These are phyloP conservation scores for Lathamus discolor DNA, from an alignment of 2,113 vertebrate species.

Conservation along the genomic window DNA sequence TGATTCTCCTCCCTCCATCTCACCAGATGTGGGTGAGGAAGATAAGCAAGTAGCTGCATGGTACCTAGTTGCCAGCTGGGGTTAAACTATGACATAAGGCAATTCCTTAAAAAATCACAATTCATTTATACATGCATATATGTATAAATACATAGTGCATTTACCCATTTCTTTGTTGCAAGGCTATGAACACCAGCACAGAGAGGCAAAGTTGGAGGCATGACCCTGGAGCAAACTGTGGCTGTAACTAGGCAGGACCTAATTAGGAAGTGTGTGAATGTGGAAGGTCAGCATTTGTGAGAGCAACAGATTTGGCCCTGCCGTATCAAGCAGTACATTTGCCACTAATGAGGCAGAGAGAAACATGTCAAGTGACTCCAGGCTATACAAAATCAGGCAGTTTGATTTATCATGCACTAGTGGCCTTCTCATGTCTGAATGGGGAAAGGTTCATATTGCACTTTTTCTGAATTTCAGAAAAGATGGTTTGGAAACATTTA, in stretches of 20 bases:
- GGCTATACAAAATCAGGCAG: background rate
- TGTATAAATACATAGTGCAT: background rate
- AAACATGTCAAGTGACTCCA: background rate
- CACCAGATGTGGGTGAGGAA: background rate
- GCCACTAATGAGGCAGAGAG: background rate
- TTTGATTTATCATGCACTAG: background rate
- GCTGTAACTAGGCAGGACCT: background rate
- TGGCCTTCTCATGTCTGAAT: background rate
- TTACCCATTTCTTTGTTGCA: background rate
- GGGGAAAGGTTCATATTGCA: background rate
- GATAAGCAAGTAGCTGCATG: background rate
- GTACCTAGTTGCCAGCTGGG: background rate
- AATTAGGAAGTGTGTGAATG: background rate
- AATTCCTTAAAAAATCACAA: background rate
- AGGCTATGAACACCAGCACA: background rate
- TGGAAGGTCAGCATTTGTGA: background rate
- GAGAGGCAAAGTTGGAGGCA: background rate
- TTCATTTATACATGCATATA: background rate
- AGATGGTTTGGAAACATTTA: background rate
- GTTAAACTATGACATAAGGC: background rate
- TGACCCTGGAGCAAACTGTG: background rate
- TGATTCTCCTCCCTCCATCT: background rate
- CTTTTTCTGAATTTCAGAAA: background rate
- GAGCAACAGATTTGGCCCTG: background rate
- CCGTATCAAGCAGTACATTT: background rate